These are phyloP conservation scores for Hemibagrus guttatus DNA, from an alignment of 2,797 vertebrate genomes.

Conservation along the genomic window DNA sequence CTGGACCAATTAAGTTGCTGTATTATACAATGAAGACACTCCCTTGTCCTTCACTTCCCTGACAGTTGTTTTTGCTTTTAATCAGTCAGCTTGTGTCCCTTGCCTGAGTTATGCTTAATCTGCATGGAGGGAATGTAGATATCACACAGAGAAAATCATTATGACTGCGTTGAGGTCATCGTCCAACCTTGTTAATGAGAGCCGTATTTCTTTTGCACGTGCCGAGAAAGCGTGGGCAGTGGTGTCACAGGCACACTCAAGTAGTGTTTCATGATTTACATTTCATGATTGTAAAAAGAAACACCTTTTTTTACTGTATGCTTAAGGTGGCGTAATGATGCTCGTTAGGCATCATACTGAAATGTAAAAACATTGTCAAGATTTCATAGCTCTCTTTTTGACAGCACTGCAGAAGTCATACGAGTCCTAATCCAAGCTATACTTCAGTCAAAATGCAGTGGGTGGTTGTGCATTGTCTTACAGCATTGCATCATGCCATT, in stretches of 20 bases:
- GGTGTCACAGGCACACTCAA: neutral
- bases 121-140: slow-evolving; percentile 75
- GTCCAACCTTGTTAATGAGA: slow-evolving; percentile 30
- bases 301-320: neutral
- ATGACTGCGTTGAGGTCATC: slow-evolving; percentile 72
- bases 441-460: neutral
- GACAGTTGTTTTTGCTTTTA: slow-evolving; percentile 85
- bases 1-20: slow-evolving; percentile 79
- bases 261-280: neutral
- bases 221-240: neutral
- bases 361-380: neutral
- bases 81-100: slow-evolving; percentile 80
- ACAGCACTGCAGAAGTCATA: neutral
- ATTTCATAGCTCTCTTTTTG: neutral
- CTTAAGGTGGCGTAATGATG: neutral
- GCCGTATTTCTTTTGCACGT: slow-evolving; percentile 12
- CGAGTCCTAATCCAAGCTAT: neutral
- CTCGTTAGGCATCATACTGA: slow-evolving; percentile 5
- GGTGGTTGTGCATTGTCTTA: neutral
- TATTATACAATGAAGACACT: slow-evolving; percentile 80
- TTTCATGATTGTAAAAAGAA: slow-evolving; percentile 4
- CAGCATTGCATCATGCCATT: neutral
- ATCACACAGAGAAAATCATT: slow-evolving; percentile 74
- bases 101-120: slow-evolving; percentile 80
- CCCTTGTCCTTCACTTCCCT: slow-evolving; percentile 79